Conservation (phyloP, 2,113 vertebrate genomes). For the Natator depressus region DNA sequence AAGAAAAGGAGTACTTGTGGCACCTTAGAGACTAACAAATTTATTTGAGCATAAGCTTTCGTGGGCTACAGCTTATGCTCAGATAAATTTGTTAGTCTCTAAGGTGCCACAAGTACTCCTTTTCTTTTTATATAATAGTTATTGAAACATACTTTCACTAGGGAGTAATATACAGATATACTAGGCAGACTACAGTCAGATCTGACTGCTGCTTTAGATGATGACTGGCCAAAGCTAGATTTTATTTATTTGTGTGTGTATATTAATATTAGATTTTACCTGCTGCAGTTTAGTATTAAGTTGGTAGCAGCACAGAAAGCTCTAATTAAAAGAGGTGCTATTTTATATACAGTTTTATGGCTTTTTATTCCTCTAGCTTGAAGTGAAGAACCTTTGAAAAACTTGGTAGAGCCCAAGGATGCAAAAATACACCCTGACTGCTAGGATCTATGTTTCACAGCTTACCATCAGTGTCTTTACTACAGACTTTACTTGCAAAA, state of each 20-base stretch:
- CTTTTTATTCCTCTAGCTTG: not conserved
- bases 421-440: not conserved
- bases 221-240: not conserved
- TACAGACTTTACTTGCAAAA: not conserved
- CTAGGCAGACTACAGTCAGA: not conserved
- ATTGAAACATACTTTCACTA: not conserved
- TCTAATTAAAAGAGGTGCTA: fast-evolving
- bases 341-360: not conserved
- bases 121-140: not conserved
- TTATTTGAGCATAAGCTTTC: too few relatives aligned
- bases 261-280: not conserved
- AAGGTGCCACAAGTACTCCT: too few relatives aligned
- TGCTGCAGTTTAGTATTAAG: not conserved
- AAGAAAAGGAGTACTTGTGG: too few relatives aligned
- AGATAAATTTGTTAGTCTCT: too few relatives aligned
- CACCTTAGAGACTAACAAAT: too few relatives aligned
- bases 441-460: not conserved
- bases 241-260: not conserved
- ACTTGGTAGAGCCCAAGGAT: not conserved
- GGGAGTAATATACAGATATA: not conserved
- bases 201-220: not conserved
- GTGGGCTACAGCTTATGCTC: too few relatives aligned
- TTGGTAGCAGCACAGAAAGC: not conserved
- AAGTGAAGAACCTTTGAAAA: not conserved
- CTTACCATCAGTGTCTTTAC: not conserved